These are phyloP conservation scores for Philantomba maxwellii DNA, from an alignment of 2,113 vertebrate genomes.

Conservation along the genomic window DNA sequence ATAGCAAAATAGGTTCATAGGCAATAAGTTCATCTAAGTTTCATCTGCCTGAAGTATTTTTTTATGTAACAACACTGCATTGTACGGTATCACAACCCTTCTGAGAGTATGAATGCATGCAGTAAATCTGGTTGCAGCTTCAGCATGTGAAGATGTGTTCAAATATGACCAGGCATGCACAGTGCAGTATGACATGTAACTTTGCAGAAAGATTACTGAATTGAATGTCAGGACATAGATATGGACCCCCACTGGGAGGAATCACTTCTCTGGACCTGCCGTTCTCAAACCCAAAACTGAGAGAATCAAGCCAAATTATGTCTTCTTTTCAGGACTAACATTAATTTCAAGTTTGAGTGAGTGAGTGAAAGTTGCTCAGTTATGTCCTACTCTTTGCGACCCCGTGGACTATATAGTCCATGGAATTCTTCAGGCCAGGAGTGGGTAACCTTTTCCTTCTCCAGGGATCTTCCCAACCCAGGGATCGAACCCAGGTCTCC, in stretches of 20 bases:
- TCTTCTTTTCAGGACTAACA: background rate
- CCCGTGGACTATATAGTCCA: background rate
- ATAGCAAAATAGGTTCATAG: background rate
- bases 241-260: background rate
- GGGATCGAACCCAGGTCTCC: background rate
- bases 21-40: background rate
- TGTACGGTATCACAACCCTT: background rate
- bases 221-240: background rate
- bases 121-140: background rate
- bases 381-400: fast-evolving
- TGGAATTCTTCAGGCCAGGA: background rate
- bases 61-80: background rate
- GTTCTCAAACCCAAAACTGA: background rate
- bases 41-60: background rate
- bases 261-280: background rate
- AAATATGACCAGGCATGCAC: background rate
- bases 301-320: background rate
- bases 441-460: background rate
- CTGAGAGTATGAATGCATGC: background rate
- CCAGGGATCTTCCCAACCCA: background rate
- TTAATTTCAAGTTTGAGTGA: background rate
- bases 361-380: background rate
- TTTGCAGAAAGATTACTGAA: background rate
- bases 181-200: background rate
- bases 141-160: background rate